A percentile compares a stretch with the other conserved stretches of the same genome.
phyloP scores from a whole-genome alignment of 1,140 invertebrate genomes.

The Manduca sexta region DNA sequence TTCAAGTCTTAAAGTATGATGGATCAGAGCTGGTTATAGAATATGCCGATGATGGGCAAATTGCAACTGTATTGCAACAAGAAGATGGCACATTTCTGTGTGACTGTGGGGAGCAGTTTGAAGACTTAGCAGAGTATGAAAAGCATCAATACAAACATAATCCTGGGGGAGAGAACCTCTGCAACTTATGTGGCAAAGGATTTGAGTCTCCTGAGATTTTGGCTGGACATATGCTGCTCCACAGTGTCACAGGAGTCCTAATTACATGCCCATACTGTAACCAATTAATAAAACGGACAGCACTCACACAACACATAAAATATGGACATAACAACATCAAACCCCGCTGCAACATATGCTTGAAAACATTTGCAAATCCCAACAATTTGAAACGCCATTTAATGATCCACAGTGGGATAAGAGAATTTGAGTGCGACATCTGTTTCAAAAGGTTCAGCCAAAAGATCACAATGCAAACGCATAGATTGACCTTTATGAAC shows the following conservation, averaged over 20 bases:
- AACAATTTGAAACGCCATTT: constrained; percentile 76
- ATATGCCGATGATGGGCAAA: constrained; percentile 59
- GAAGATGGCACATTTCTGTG: constrained; percentile 65
- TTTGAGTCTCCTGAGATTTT: constrained; percentile 79
- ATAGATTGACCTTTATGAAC: constrained; percentile 57
- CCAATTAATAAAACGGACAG: constrained; percentile 59
- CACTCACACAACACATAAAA: constrained; percentile 70
- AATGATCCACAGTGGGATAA: constrained; percentile 73
- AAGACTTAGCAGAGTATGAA: constrained; percentile 54
- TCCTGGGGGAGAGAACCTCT: constrained; percentile 57
- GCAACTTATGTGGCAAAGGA: constrained; percentile 69
- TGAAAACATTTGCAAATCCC: constrained; percentile 75
- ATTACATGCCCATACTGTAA: constrained; percentile 69
- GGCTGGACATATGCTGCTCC: constrained; percentile 78
- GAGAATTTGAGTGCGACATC: constrained; percentile 73
- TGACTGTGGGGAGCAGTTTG: constrained; percentile 66
- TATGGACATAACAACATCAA: constrained; percentile 66
- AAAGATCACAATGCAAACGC: constrained; percentile 70
- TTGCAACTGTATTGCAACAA: constrained; percentile 58
- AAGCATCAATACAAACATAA: constrained; percentile 64
- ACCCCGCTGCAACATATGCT: constrained; percentile 73
- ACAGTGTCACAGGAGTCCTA: constrained; percentile 52
- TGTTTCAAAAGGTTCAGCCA: constrained; percentile 66
- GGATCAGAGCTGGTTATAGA: constrained; percentile 61
- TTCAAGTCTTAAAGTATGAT: constrained; percentile 63